Evolutionary conservation across 2,888 invertebrate species (phyloP), one percentile per base, ranked within the genome.

Genomic region (Andrena dorsata): DNA sequence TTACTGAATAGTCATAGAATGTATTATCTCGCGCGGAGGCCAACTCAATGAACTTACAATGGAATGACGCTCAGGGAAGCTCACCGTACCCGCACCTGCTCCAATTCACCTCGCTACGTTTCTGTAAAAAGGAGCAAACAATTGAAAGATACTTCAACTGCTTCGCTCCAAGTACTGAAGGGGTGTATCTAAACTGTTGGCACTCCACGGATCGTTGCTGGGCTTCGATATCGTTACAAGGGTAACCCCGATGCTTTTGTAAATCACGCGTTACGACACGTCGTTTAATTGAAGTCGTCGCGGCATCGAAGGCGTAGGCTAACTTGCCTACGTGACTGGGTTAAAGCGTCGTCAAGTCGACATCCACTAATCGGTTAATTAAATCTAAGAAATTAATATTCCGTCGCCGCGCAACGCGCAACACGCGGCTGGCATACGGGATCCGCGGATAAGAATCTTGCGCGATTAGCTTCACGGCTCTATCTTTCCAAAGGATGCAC

Each of bases 351-450:
- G 74, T 83, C 87, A 60, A 82, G 73, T 76, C 85, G 89, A 88
- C 90, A 86, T 90, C 88, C 88, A 85, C 90, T 90, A 91, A 90
- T 91, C 90, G 88, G 86, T 90, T 91, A 91, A 91, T 91, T 91
- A 91, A 91, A 91, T 91, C 88, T 88, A 88, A 87, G 89, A 88
- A 90, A 91, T 91, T 90, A 88, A 91, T 90, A 90, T 90, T 91
- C 90, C 88, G 82, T 77, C 85, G 85, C 78, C 87, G 88, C 76
- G 83, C 61, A 41, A 49, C 23, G 65, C 78, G 68, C 73, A 56
- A 83, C 85, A 84, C 89, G 87, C 77, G 79, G 82, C 80, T 74
- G 82, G 86, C 88, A 87, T 89, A 89, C 90, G 77, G 68, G 83
- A 85, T 71, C 64, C 83, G 79, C 76, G 61, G 74, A 85, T 86